Evolutionary conservation across 2,797 vertebrate species (phyloP), one percentile per base, ranked within the genome.

Genomic region (Sebastolobus alascanus): DNA sequence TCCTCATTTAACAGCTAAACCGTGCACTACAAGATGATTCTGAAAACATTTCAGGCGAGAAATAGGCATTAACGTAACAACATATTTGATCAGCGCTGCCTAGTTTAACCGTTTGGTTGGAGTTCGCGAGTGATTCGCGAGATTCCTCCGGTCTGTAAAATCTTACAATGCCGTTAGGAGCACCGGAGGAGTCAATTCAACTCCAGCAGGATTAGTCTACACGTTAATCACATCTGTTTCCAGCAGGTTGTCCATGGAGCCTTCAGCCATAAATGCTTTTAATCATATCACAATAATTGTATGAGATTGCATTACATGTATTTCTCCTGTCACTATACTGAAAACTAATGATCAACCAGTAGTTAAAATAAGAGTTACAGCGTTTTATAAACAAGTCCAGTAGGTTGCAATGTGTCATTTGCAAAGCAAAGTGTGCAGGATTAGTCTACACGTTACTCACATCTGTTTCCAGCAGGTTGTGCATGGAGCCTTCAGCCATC

Each of bases 391-490:
- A 61, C 33, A 31, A 29, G 27, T 40, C 22, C 3, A 38, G 29
- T 4, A 56, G 64, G 56, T 73, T 63, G 52, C 6, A 67, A 11
- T 35, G 22, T 58, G 7, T 9, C 20, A 29, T 38, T 60, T 71
- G 50, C 64, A 33, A 59, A 4, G 25, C 31, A 31, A 65, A 50
- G 37, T 55, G 5, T 43, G 25, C 7, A 25, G 25, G 68, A 68
- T 50, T 38, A 61, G 52, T 27, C 69, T 29, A 46, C 8, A 31
- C 13, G 65, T 61, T 46, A 92, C 98, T 96, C 92, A 99, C 98
- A 5, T 99, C 98, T 0, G 97, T 99, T 93, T 99, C 98, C 84
- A 99, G 95, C 27, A 99, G 96, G 94, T 98, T 97, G 90, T 97
- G 93, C 99, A 99, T 99, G 84, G 97, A 97, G 75, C 92, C 94